A percentile compares a stretch with the other conserved stretches of the same genome.
These are phyloP conservation scores for Hippocampus guttulatus DNA, from an alignment of 2,113 vertebrate genomes.

Conservation along the genomic window DNA sequence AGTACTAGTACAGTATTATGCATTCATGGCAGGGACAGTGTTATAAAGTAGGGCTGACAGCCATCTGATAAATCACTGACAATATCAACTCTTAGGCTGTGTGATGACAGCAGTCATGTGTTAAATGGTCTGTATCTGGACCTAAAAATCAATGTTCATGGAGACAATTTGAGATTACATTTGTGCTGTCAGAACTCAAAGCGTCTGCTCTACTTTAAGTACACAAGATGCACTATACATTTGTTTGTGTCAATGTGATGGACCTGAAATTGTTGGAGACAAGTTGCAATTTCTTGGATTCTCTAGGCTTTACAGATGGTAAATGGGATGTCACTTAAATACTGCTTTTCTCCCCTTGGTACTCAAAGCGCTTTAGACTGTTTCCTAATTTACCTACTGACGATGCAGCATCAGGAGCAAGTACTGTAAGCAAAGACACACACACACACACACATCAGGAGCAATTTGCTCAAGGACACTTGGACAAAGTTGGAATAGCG, in stretches of 20 bases:
- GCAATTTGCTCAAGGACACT: no score
- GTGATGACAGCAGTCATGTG: constrained; percentile 1
- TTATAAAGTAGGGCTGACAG: constrained; percentile 2
- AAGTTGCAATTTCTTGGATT: not conserved
- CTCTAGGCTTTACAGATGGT: not conserved
- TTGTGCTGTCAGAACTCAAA: not conserved
- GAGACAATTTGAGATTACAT: not conserved
- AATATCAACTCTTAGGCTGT: not conserved
- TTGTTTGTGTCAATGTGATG: not conserved
- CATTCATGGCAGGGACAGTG: not conserved
- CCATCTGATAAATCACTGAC: constrained; percentile 5
- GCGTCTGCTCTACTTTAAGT: not conserved
- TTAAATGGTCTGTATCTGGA: not conserved
- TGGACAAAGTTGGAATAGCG: no score
- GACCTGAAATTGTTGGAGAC: not conserved
- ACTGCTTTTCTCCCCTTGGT: no score
- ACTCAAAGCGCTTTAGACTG: no score
- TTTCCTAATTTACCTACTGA: no score
- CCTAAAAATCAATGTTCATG: constrained; percentile 3
- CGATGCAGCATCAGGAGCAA: no score
- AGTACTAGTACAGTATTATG: not conserved
- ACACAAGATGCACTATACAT: not conserved
- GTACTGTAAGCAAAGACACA: no score
- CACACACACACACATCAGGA: no score
- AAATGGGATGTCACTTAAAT: no score